phyloP scores from a whole-genome alignment of 2,888 invertebrate genomes.

The Carabus problematicus region DNA sequence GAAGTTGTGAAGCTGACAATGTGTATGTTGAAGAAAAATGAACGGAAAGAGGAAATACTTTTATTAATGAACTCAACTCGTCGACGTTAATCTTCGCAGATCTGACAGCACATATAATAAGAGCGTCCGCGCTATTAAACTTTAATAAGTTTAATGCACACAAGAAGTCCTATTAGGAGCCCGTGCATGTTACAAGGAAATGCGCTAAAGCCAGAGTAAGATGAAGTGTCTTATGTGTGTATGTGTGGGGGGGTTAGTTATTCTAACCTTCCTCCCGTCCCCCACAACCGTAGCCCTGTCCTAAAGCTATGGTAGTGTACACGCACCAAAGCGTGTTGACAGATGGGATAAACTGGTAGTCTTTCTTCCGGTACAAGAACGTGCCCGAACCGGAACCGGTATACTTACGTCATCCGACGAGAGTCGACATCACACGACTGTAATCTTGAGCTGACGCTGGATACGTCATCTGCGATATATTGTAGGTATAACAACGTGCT shows the following conservation, averaged over 20 bases:
- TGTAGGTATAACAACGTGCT: slow-evolving; percentile 3
- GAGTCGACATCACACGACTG: slow-evolving; percentile 31
- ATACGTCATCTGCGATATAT: slow-evolving; percentile 16
- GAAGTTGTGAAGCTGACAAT: no score
- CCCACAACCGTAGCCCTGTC: not conserved
- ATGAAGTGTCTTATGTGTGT: not conserved
- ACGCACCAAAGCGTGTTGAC: slow-evolving; percentile 52
- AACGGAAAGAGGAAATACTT: no score
- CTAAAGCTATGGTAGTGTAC: not conserved
- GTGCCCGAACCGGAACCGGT: slow-evolving; percentile 52
- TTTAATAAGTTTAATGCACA: slow-evolving; percentile 37
- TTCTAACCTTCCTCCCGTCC: not conserved
- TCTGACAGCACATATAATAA: slow-evolving; percentile 33
- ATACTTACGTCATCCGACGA: slow-evolving; percentile 48
- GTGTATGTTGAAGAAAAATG: no score
- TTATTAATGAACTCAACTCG: no score
- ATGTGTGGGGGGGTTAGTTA: not conserved
- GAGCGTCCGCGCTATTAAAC: slow-evolving; percentile 35
- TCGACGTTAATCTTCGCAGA: slow-evolving; percentile 21
- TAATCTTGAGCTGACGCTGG: slow-evolving; percentile 17
- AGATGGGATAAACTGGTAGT: slow-evolving; percentile 53
- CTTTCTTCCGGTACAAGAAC: slow-evolving; percentile 53
- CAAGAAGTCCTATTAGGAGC: slow-evolving; percentile 24
- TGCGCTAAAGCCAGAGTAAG: slow-evolving; percentile 11
- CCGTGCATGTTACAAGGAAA: slow-evolving; percentile 21